A percentile compares a stretch with the other conserved stretches of the same genome.
Conservation (phyloP, 2,888 invertebrate species). For the Tiphia femorata region DNA sequence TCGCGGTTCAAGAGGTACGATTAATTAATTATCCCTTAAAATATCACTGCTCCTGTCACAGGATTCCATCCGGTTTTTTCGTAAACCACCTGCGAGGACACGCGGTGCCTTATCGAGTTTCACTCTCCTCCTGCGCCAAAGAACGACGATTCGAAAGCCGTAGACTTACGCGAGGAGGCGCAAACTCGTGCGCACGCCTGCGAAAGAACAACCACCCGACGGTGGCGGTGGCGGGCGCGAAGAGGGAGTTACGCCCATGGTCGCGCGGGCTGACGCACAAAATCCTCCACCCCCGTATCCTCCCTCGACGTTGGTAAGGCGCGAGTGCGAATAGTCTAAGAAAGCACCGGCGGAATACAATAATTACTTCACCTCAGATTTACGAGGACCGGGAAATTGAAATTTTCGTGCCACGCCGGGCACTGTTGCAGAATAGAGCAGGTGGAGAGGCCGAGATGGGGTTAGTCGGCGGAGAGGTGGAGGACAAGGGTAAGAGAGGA, state of each 20-base stretch:
- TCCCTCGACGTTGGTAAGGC: too few relatives aligned
- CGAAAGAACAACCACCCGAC: constrained; percentile 43
- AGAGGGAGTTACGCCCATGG: constrained; percentile 51
- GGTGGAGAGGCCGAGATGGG: too few relatives aligned
- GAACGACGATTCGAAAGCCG: not conserved
- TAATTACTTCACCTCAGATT: constrained; percentile 67
- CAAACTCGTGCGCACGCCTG: not conserved
- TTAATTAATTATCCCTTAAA: too few relatives aligned
- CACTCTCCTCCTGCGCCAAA: not conserved
- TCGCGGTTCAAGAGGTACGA: too few relatives aligned
- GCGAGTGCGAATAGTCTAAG: constrained; percentile 55
- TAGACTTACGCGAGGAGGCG: not conserved
- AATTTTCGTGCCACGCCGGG: constrained; percentile 61
- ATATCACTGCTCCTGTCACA: too few relatives aligned
- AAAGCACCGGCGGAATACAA: constrained; percentile 64
- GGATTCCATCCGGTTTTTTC: too few relatives aligned
- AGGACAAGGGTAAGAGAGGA: too few relatives aligned
- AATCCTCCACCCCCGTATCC: constrained; percentile 57
- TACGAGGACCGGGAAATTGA: constrained; percentile 66
- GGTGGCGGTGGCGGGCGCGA: too few relatives aligned
- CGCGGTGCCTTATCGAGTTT: not conserved
- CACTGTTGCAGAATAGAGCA: constrained; percentile 33
- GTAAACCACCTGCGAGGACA: too few relatives aligned
- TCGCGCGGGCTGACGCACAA: constrained; percentile 61
- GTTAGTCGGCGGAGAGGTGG: not conserved